These are phyloP conservation scores for Neodiprion virginianus DNA, from an alignment of 1,140 invertebrate genomes.

Conservation along the genomic window DNA sequence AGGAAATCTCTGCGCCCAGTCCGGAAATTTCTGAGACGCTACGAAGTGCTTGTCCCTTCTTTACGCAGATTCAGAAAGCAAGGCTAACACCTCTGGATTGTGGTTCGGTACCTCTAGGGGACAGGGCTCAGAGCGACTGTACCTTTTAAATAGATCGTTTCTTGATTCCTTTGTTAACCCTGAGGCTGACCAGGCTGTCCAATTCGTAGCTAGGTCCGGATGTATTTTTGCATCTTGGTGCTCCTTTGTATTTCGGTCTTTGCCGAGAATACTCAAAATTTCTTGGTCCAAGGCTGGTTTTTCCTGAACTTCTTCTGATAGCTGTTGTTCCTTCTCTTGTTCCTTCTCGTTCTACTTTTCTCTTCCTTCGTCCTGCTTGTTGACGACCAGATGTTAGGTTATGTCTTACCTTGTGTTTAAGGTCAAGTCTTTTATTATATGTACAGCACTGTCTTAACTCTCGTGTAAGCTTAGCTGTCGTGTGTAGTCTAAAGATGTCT, in stretches of 20 bases:
- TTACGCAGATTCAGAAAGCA: slow-evolving; percentile 6
- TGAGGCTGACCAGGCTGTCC: too few species aligned
- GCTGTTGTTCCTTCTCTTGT: neutral
- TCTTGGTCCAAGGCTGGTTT: neutral
- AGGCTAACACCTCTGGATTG: slow-evolving; percentile 11
- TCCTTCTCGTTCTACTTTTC: neutral
- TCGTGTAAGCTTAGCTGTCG: neutral
- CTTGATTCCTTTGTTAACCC: neutral
- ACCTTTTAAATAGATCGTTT: neutral
- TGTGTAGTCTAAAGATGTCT: neutral
- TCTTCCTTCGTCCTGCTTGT: neutral
- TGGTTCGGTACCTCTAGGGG: slow-evolving; percentile 5
- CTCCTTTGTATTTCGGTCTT: neutral
- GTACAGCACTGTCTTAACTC: neutral
- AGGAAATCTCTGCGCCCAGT: neutral
- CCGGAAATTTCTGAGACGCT: neutral
- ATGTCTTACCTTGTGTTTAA: neutral
- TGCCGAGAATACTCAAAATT: neutral
- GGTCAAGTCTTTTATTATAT: neutral
- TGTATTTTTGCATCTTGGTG: neutral
- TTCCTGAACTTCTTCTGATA: neutral
- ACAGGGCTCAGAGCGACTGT: slow-evolving; percentile 8
- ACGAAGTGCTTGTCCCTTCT: slow-evolving; percentile 15
- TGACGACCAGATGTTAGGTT: neutral
- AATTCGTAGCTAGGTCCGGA: neutral